These are phyloP conservation scores for Thripadectes ignobilis DNA, from an alignment of 2,797 vertebrate genomes.

Conservation along the genomic window DNA sequence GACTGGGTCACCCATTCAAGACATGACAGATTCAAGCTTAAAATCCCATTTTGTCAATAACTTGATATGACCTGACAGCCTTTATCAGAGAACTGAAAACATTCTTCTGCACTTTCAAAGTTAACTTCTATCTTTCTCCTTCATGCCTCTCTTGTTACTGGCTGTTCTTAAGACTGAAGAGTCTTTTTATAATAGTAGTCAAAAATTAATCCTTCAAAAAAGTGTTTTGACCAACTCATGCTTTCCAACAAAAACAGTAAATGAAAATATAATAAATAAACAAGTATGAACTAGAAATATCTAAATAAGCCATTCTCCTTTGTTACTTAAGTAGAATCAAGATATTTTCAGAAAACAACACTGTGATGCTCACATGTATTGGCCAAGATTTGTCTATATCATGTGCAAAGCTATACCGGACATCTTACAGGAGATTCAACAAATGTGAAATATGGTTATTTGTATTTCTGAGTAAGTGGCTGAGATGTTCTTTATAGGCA, in stretches of 20 bases:
- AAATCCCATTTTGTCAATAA: background rate
- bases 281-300: background rate
- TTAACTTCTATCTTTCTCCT: background rate
- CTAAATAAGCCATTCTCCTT: background rate
- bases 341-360: background rate
- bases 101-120: background rate
- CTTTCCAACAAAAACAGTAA: background rate
- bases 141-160: background rate
- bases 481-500: background rate
- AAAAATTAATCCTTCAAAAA: background rate
- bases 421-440: background rate
- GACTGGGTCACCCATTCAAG: background rate
- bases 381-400: background rate
- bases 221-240: background rate
- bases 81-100: background rate
- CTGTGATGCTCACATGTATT: background rate
- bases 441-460: background rate
- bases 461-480: background rate
- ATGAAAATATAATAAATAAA: background rate
- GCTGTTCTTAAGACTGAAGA: background rate
- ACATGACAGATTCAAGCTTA: background rate
- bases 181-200: background rate
- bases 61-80: background rate
- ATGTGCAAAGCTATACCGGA: background rate
- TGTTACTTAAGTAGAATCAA: background rate